Base-by-base conservation (phyloP, 2,888 invertebrate species). In the Heliconius charithonia region DNA sequence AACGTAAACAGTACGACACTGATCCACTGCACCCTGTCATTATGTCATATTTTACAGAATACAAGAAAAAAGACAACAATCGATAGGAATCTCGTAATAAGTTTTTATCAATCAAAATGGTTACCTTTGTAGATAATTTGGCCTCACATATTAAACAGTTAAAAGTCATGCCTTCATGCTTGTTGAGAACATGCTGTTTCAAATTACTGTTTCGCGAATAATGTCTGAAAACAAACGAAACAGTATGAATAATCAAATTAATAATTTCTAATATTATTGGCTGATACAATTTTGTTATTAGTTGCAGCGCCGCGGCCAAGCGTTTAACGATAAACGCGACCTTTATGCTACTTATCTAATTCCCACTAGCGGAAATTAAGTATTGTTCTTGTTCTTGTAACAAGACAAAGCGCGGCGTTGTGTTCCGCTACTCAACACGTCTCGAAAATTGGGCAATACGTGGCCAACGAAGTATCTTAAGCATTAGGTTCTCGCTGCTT, bases 201-300 rank as follows among this genome's bases (percentile, higher is more conserved):
- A 96, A 89, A 89, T 96, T 96, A 66, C 91, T 93, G 82, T 95
- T 95, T 80, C 94, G 95, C 9, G 92, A 89, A 86, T 96, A 96
- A 77, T 88, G 87, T 72, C 95, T 94, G 89, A 59, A 89, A 91
- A 41, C 0, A 25, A 56, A 59, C 10, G n/a, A 59, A n/a, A 59
- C n/a, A 6, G 13, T 51, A n/a, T 10, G 59, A 59, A 59, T n/a
- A n/a, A 59, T 10, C 3, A 59, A 59, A 59, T 56, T 3, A n/a
- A 59, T n/a, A n/a, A n/a, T n/a, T n/a, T 59, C 22, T 59, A n/a
- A 59, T 59, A 59, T n/a, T 59, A 9, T 22, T n/a, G n/a, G 12
- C 9, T 12, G 59, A 51, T 51, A 22, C 19, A 7, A 19, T 51
- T 22, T n/a, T 22, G 9, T 22, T 51, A 22, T 22, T 51, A 51